phyloP scores from a whole-genome alignment of 2,888 invertebrate genomes.

The Caradrina clavipalpis region DNA sequence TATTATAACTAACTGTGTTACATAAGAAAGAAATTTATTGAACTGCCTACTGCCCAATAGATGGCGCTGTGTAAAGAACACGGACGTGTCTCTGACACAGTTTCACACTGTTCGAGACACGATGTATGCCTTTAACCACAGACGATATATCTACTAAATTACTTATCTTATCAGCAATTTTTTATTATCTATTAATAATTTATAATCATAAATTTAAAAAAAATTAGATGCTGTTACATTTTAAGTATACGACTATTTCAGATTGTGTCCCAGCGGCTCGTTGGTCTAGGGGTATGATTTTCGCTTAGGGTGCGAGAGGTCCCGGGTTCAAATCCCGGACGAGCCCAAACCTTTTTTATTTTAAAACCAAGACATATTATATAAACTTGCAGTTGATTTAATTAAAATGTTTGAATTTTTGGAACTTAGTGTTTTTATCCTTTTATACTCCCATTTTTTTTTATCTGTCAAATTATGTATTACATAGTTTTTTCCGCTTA shows the following conservation, averaged over 20 bases:
- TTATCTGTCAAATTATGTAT: no score
- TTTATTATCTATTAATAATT: neutral
- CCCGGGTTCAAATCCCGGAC: constrained; percentile 91
- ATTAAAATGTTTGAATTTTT: neutral
- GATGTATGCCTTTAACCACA: neutral
- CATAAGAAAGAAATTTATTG: neutral
- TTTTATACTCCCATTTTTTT: neutral
- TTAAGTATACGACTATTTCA: constrained; percentile 62
- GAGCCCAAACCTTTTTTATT: constrained; percentile 81
- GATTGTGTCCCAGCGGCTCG: constrained; percentile 73
- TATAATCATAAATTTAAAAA: accelerated
- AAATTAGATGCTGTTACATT: neutral
- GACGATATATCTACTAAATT: no score
- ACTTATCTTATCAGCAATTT: neutral
- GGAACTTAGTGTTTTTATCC: neutral
- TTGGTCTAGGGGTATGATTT: constrained; percentile 92
- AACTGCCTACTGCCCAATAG: constrained; percentile 66
- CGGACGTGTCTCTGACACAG: neutral
- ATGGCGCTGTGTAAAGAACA: constrained; percentile 64
- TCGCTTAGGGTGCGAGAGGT: constrained; percentile 91
- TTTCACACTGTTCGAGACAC: neutral
- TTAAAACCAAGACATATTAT: neutral
- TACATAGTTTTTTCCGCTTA: no score
- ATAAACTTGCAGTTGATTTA: no score
- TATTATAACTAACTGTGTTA: neutral